Evolutionary conservation across 2,113 vertebrate genomes (phyloP), one percentile per base, ranked within the genome.

Genomic region (Sturnira hondurensis): DNA sequence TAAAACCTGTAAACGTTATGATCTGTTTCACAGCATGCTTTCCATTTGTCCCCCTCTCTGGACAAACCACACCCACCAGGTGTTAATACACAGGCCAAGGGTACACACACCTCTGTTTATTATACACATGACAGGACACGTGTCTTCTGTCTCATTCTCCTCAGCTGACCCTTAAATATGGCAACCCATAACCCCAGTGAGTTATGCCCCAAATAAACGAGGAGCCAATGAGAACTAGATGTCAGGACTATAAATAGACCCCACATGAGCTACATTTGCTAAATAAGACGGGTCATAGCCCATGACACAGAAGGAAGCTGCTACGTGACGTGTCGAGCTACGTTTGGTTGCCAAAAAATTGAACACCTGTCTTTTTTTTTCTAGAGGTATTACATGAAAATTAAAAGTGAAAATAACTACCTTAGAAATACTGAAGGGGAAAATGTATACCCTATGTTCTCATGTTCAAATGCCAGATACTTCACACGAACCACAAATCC

Each of bases 211-310:
- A 95, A 94, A 92, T 86, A 97, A 95, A 90, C 11, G 31, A 81
- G 71, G 76, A 56, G 95, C 93, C 94, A 97, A 71, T 63, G 68
- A 81, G 94, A 91, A 76, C 36, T 67, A 82, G 83, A 96, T 67
- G 84, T 93, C 84, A 93, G 80, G 81, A 68, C n/a, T 95, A 96
- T 93, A 92, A 96, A 97, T 97, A 97, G 86, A 85, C 58, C 63
- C 31, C 58, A 74, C 71, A n/a, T 5, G 4, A 58, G 58, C 80
- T 86, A 36, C 31, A 84, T 83, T 87, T 89, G 85, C 81, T 74
- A 71, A 89, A 78, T 41, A 77, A 85, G 86, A 56, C 52, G 61
- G 82, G n/a, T 94, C 87, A 43, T 0, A 4, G 36, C 36, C n/a
- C 31, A 11, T 22, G 7, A 0, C 12, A 36, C n/a, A 31, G 13